Conservation (phyloP, 1,140 invertebrate species). For the Macrotrachela quadricornifera region DNA sequence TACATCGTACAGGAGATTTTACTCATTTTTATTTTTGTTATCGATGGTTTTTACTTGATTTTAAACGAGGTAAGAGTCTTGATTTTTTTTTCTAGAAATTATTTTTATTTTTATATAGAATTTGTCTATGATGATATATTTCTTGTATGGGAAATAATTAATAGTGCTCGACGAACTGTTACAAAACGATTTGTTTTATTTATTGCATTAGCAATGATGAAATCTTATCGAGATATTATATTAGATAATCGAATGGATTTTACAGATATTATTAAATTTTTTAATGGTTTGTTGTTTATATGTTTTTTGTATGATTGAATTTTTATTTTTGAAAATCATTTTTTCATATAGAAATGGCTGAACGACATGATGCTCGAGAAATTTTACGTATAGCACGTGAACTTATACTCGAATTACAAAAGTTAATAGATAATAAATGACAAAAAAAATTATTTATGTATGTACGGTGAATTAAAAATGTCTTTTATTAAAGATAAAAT, state of each 20-base stretch:
- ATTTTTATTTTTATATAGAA: constrained; percentile 41
- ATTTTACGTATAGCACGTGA: constrained; percentile 59
- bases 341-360: constrained; percentile 69
- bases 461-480: no score
- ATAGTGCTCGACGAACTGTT: constrained; percentile 65
- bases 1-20: constrained; percentile 80
- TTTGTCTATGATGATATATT: constrained; percentile 73
- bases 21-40: constrained; percentile 97
- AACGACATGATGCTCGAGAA: constrained; percentile 58
- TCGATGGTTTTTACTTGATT: constrained; percentile 62
- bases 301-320: background rate
- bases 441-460: background rate
- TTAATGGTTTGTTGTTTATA: constrained; percentile 52
- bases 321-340: constrained; percentile 13
- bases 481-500: no score
- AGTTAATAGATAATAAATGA: constrained; percentile 52
- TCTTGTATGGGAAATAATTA: constrained; percentile 78
- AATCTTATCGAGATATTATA: constrained; percentile 77
- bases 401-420: constrained; percentile 61
- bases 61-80: constrained; percentile 38
- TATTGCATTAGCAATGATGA: constrained; percentile 65
- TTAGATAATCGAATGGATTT: constrained; percentile 85
- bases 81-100: no score
- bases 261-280: constrained; percentile 91
- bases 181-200: constrained; percentile 75